phyloP scores from a whole-genome alignment of 2,113 vertebrate species.

The Anarhynchus alexandrinus region DNA sequence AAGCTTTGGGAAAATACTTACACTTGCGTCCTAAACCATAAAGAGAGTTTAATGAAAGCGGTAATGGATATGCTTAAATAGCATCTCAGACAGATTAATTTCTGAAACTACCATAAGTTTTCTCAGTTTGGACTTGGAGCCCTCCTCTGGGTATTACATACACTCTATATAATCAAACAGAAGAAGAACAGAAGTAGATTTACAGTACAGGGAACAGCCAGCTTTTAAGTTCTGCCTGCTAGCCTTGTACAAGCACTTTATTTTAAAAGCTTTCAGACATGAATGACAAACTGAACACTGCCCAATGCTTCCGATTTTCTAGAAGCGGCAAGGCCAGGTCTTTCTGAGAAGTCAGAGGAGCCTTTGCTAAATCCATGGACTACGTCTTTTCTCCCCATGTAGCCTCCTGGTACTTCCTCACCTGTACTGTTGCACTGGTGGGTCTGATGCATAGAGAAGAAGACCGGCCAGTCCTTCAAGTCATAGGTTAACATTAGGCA shows the following conservation, averaged over 20 bases:
- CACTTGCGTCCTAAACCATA: neutral
- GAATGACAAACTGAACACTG: neutral
- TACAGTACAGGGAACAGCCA: neutral
- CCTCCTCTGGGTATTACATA: neutral
- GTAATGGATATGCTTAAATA: neutral
- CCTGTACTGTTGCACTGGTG: neutral
- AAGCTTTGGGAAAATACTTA: neutral
- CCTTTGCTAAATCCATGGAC: neutral
- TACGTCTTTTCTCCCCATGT: neutral
- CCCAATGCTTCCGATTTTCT: neutral
- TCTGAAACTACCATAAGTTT: neutral
- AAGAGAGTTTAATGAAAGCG: neutral
- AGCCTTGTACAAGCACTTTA: neutral
- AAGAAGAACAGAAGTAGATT: constrained; percentile 9
- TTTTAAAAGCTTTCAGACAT: constrained; percentile 14
- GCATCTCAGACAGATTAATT: neutral
- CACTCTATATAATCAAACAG: neutral
- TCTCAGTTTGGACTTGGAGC: neutral
- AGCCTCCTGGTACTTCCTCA: neutral
- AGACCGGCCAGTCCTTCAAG: neutral
- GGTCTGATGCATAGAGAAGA: neutral
- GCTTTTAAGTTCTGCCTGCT: neutral
- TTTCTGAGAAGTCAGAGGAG: neutral
- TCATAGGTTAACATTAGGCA: neutral
- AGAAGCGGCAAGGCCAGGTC: neutral